phyloP scores from a whole-genome alignment of 35 echinoderm and acorn worm species.

The Lytechinus pictus region DNA sequence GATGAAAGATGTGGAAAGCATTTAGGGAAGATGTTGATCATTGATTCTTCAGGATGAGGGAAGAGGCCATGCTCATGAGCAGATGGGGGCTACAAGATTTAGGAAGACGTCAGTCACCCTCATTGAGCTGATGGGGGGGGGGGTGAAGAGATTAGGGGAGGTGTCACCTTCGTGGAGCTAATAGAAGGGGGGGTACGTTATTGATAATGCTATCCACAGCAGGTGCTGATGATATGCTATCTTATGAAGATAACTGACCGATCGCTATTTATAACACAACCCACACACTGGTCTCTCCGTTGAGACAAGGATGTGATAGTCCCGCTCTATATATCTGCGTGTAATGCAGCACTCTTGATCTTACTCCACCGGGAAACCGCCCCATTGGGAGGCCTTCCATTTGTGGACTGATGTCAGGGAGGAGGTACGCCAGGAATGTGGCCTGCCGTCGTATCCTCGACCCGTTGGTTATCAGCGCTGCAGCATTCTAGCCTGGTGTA shows the following conservation, averaged over 20 bases:
- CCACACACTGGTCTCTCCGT: neutral
- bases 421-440: neutral
- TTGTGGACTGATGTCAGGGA: neutral
- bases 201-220: slow-evolving; percentile 2
- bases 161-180: neutral
- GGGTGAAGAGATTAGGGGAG: neutral
- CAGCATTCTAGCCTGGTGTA: neutral
- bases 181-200: neutral
- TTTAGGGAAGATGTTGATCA: too few species aligned
- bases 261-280: neutral
- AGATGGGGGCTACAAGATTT: too few species aligned
- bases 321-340: neutral
- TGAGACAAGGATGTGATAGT: neutral
- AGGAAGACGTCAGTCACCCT: too few species aligned
- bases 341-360: neutral
- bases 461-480: neutral
- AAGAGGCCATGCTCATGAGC: too few species aligned
- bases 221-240: neutral
- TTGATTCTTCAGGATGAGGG: too few species aligned
- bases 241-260: slow-evolving; percentile 8
- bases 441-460: neutral
- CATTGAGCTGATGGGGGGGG: neutral
- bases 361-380: neutral
- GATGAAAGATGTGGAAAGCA: too few species aligned
- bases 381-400: neutral